Percentiles rank a stretch among this genome's conserved stretches.
Conservation (phyloP, 2,113 vertebrate species). For the Scophthalmus maximus region DNA sequence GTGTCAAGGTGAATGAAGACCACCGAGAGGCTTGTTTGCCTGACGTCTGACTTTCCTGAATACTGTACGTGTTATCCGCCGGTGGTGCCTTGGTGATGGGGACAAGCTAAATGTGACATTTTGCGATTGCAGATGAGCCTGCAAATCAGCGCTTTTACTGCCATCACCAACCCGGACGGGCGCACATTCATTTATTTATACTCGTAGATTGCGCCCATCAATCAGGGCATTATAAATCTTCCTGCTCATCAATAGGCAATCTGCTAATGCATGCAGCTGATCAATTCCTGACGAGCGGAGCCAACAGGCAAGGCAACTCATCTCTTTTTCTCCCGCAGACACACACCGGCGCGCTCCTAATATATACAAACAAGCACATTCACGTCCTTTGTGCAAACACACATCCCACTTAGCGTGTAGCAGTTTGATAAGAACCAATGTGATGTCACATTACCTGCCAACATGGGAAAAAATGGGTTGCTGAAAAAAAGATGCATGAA, state of each 20-base stretch:
- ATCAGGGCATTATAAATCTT: conserved; percentile 81
- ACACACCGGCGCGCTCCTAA: conserved; percentile 4
- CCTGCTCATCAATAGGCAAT: conserved; percentile 85
- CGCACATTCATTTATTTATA: conserved; percentile 83
- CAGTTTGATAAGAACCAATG: conserved; percentile 50
- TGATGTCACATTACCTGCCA: conserved; percentile 41
- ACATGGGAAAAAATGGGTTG: conserved; percentile 1
- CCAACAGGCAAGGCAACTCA: conserved; percentile 66
- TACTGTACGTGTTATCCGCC: conserved; percentile 40
- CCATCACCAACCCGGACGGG: conserved; percentile 56
- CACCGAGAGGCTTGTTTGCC: conserved; percentile 17
- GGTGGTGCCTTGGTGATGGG: conserved; percentile 52
- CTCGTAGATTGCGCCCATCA: conserved; percentile 77
- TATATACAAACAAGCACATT: conserved; percentile 52
- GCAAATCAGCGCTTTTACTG: conserved; percentile 81
- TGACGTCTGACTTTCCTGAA: conserved; percentile 44
- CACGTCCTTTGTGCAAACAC: conserved; percentile 43
- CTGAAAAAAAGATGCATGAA: conserved; percentile 26
- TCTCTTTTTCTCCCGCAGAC: conserved; percentile 41
- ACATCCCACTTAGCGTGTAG: conserved; percentile 47
- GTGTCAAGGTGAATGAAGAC: conserved; percentile 14
- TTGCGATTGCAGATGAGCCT: conserved; percentile 76
- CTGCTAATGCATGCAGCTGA: conserved; percentile 83
- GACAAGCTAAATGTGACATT: conserved; percentile 72
- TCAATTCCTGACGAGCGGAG: conserved; percentile 80